These are phyloP conservation scores for Paraescarpia echinospica DNA, from an alignment of 1,140 invertebrate genomes.

Conservation along the genomic window DNA sequence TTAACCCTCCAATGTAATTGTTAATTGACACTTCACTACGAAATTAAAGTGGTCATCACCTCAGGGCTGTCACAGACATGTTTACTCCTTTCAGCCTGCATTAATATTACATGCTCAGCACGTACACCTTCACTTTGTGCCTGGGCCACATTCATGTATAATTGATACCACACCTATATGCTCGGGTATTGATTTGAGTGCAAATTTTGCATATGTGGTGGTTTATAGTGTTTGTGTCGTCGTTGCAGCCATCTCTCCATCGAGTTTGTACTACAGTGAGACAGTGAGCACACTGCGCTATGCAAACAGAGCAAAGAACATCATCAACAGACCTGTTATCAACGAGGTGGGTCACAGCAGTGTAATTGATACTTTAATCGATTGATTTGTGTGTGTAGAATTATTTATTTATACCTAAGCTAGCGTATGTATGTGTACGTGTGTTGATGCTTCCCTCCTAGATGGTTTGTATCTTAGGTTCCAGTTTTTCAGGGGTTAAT, in stretches of 20 bases:
- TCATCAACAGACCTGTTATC: conserved; percentile 87
- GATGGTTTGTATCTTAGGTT: too few species aligned
- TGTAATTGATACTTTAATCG: conserved; percentile 64
- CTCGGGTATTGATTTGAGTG: conserved; percentile 7
- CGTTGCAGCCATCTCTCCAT: conserved; percentile 60
- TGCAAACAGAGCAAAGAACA: conserved; percentile 68
- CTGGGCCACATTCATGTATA: background rate
- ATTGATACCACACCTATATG: background rate
- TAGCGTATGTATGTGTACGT: background rate
- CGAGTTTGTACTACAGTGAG: conserved; percentile 58
- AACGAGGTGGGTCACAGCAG: conserved; percentile 68
- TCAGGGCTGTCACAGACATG: background rate
- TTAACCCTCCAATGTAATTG: background rate
- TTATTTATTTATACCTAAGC: background rate
- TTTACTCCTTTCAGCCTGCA: background rate
- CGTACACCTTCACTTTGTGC: background rate
- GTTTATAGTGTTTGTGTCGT: conserved; percentile 17
- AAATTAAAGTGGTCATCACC: background rate
- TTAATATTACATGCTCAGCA: conserved; percentile 9
- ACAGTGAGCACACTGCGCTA: conserved; percentile 65
- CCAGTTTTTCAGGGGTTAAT: too few species aligned
- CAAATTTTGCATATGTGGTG: conserved; percentile 23
- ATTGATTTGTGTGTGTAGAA: conserved; percentile 52
- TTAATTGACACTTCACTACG: background rate
- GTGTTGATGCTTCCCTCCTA: background rate